These are phyloP conservation scores for Eristalinus sepulchralis DNA, from an alignment of 2,888 invertebrate genomes.

Conservation along the genomic window DNA sequence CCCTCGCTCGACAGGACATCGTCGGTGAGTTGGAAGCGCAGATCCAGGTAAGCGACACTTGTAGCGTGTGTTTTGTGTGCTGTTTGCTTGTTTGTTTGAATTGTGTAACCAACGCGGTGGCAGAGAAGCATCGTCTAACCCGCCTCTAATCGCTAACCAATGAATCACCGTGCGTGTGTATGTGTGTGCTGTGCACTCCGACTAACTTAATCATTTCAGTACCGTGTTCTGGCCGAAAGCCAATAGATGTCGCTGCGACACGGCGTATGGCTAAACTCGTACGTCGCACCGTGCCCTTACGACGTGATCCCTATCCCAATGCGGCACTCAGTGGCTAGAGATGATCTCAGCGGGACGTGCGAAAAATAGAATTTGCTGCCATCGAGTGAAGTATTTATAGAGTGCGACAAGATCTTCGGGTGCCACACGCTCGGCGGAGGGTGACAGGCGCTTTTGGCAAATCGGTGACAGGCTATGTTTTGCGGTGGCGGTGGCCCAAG, in stretches of 20 bases:
- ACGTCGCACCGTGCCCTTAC: slow-evolving; percentile 34
- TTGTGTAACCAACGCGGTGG: slow-evolving; percentile 20
- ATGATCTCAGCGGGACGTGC: slow-evolving; percentile 60
- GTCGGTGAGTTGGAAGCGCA: slow-evolving; percentile 87
- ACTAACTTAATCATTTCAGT: background rate
- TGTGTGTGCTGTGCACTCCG: background rate
- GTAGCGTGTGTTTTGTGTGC: background rate
- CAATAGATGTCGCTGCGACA: slow-evolving; percentile 46
- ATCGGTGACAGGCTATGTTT: slow-evolving; percentile 42
- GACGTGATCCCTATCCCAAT: slow-evolving; percentile 58
- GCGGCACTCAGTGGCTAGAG: slow-evolving; percentile 36
- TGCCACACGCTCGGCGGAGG: slow-evolving; percentile 5
- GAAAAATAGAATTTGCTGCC: slow-evolving; percentile 34
- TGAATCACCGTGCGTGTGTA: slow-evolving; percentile 48
- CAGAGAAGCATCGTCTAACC: slow-evolving; percentile 45
- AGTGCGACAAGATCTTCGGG: slow-evolving; percentile 3
- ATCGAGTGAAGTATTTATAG: slow-evolving; percentile 41
- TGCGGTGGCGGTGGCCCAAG: slow-evolving; percentile 3
- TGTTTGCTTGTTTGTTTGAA: slow-evolving; percentile 5
- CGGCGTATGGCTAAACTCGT: slow-evolving; percentile 34
- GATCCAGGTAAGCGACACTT: slow-evolving; percentile 85
- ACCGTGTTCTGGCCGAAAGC: slow-evolving; percentile 39
- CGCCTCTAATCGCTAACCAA: slow-evolving; percentile 56
- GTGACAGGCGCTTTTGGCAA: slow-evolving; percentile 24
- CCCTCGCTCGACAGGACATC: slow-evolving; percentile 86